Conservation (phyloP, 2,113 vertebrate genomes). For the Tyto alba region DNA sequence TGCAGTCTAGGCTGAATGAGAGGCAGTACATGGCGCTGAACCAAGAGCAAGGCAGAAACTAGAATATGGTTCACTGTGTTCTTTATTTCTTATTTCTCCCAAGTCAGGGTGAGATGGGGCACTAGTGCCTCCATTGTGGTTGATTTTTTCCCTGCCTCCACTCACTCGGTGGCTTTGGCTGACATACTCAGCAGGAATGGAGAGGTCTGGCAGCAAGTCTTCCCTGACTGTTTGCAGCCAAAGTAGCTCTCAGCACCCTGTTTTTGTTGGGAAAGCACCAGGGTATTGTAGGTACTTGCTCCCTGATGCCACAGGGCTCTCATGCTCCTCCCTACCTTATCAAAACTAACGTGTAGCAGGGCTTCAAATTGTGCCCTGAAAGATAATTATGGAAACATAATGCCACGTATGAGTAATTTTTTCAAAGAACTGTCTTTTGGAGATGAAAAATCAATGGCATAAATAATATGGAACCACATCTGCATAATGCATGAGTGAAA, state of each 20-base stretch:
- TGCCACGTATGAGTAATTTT: background rate
- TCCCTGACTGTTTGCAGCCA: background rate
- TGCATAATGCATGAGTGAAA: background rate
- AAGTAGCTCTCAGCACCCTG: background rate
- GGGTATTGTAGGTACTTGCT: background rate
- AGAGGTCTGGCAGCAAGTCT: background rate
- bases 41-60: background rate
- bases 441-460: background rate
- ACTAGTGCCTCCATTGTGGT: too few species aligned
- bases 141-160: background rate
- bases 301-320: background rate
- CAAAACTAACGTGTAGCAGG: background rate
- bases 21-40: background rate
- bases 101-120: background rate
- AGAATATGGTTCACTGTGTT: background rate
- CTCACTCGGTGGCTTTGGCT: background rate
- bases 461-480: background rate
- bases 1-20: background rate
- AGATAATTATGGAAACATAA: background rate
- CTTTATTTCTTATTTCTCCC: background rate
- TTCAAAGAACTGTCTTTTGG: background rate
- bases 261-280: background rate
- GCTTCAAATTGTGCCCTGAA: background rate
- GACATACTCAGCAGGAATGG: background rate
- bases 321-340: background rate